phyloP scores from a whole-genome alignment of 2,113 vertebrate genomes.

The Struthidea cinerea region DNA sequence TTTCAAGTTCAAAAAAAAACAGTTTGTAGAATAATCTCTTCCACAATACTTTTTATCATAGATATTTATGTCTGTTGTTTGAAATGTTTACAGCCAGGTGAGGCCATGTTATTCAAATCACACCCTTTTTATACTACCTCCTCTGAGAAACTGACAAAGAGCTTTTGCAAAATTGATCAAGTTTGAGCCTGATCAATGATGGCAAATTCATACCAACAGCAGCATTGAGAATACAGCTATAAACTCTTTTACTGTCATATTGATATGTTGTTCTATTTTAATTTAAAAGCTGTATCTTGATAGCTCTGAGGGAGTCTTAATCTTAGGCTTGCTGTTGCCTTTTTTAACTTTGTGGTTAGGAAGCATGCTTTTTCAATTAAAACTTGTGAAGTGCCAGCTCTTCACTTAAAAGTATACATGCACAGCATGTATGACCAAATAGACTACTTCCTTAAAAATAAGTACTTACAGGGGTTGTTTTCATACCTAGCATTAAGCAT shows the following conservation, averaged over 20 bases:
- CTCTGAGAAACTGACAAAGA: constrained; percentile 27
- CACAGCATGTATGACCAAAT: neutral
- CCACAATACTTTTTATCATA: constrained; percentile 51
- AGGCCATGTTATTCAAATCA: constrained; percentile 61
- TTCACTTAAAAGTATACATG: constrained; percentile 14
- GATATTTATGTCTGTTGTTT: constrained; percentile 56
- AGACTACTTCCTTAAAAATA: neutral
- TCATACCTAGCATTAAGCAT: neutral
- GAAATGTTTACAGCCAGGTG: constrained; percentile 73
- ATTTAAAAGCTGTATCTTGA: neutral
- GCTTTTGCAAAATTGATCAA: neutral
- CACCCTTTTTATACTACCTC: constrained; percentile 69
- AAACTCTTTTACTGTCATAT: neutral
- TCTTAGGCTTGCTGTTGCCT: neutral
- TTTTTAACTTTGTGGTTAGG: constrained; percentile 6
- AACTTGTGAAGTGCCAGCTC: neutral
- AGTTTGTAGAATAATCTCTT: constrained; percentile 33
- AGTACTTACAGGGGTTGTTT: neutral
- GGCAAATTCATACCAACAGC: neutral
- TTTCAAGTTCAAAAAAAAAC: constrained; percentile 54
- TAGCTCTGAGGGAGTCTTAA: constrained; percentile 1
- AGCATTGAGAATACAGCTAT: neutral
- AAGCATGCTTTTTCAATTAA: neutral
- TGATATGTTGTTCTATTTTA: neutral
- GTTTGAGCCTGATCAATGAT: neutral